Evolutionary conservation across 1,140 invertebrate species (phyloP), one percentile per base, ranked within the genome.

Genomic region (Akabosia matsudoensis): DNA sequence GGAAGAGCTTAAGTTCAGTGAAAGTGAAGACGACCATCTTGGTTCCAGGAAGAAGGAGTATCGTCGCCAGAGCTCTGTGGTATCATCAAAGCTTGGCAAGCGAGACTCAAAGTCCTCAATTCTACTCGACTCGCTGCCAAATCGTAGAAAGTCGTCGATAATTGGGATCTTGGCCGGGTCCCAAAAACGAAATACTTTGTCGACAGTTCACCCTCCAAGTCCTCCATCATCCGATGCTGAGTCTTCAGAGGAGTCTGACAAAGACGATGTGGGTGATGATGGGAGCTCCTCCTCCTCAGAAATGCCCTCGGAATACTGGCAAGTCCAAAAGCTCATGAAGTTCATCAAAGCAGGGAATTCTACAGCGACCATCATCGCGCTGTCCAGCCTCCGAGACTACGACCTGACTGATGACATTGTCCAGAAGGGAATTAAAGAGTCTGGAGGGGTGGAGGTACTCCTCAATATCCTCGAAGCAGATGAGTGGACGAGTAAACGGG

Each of bases 311-410:
- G 80, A 81, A 28, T 97, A 95, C 84, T 97, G 94, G 92, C 92
- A 96, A 79, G 93, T 97, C 83, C 94, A 96, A 83, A 96, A 96
- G 85, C 87, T 97, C 0, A 91, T 97, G 1, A 96, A 96, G 84
- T 97, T 97, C 84, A 91, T 96, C 84, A 97, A 96, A 86, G 92
- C 92, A 73, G 95, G 95, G 51, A 97, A 97, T 84, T 94, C 96
- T 86, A 97, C 95, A 0, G 95, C 95, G 0, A 97, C 95, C 0
- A 91, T 95, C 79, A 92, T 97, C 16, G 91, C 94, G 0, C 84
- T 98, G 1, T 95, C 94, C 74, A 92, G 94, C 26, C 86, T 98
- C 7, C 92, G 93, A 85, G 95, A 97, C 83, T 92, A 94, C 79
- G 92, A 97, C 83, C 86, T 97, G 28, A 89, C 88, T 0, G 88